phyloP scores from a whole-genome alignment of 2,797 vertebrate species.

The Loriculus beryllinus region DNA sequence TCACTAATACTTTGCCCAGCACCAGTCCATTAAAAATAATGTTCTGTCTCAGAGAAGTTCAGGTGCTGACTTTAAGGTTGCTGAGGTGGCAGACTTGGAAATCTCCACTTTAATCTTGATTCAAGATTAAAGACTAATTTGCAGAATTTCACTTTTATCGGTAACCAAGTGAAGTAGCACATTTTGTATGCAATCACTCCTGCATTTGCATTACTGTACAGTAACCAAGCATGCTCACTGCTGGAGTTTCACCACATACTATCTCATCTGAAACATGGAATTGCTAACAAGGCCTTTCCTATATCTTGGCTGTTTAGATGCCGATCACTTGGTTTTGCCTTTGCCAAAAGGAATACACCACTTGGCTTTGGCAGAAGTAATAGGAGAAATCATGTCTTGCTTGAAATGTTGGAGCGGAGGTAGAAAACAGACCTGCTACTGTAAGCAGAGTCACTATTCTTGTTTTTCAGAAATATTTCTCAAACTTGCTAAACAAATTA shows the following conservation, averaged over 20 bases:
- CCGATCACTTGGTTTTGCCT: not conserved
- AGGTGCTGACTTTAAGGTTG: not conserved
- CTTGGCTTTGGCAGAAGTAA: not conserved
- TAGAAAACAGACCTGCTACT: not conserved
- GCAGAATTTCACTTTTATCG: not conserved
- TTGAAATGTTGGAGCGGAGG: not conserved
- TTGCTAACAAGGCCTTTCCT: not conserved
- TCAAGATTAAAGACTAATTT: not conserved
- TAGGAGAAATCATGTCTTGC: not conserved
- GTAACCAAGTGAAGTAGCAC: not conserved
- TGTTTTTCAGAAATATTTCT: not conserved
- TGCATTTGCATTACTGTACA: not conserved
- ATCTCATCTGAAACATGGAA: not conserved
- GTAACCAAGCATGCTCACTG: not conserved
- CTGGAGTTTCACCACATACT: not conserved
- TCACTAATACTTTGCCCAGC: not conserved
- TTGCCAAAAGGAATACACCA: not conserved
- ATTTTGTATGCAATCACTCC: not conserved
- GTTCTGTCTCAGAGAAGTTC: not conserved
- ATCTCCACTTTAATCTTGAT: not conserved
- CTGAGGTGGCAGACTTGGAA: not conserved
- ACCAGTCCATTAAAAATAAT: not conserved
- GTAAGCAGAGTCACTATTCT: not conserved
- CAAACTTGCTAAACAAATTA: not conserved
- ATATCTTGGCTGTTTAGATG: not conserved